A percentile compares a stretch with the other conserved stretches of the same genome.
Conservation (phyloP, 2,113 vertebrate species). For the Nothocercus julius region DNA sequence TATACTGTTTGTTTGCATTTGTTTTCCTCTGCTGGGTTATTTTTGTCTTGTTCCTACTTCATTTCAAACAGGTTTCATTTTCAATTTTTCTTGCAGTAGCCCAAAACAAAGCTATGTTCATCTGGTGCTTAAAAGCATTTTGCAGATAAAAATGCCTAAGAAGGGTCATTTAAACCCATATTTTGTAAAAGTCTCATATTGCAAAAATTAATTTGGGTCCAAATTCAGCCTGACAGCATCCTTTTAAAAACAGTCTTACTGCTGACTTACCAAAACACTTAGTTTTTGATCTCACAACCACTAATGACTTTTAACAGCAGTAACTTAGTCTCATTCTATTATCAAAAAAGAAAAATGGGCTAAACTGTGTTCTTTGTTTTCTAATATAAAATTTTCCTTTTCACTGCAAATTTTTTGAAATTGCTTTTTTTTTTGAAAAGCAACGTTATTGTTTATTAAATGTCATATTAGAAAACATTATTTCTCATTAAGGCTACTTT, state of each 20-base stretch:
- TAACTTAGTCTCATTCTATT: neutral
- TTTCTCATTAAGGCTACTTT: neutral
- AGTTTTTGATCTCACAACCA: neutral
- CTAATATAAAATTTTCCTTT: neutral
- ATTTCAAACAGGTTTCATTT: slow-evolving; percentile 11
- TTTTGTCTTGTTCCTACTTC: slow-evolving; percentile 14
- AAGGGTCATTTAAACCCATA: neutral
- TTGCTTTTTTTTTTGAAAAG: too few species aligned
- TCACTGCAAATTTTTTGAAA: neutral
- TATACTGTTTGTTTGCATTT: neutral
- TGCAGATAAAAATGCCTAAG: slow-evolving; percentile 23
- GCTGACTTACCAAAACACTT: slow-evolving; percentile 10
- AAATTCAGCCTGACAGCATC: neutral
- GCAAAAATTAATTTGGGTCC: neutral
- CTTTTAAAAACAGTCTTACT: slow-evolving; percentile 5
- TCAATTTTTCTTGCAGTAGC: slow-evolving; percentile 34
- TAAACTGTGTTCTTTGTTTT: neutral
- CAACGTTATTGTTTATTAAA: neutral
- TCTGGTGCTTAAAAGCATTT: slow-evolving; percentile 28
- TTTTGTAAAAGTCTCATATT: slow-evolving; percentile 17
- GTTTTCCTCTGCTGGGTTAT: neutral
- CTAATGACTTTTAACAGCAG: slow-evolving; percentile 12
- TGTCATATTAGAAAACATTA: neutral
- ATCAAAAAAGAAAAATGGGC: neutral
- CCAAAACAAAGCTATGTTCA: neutral